phyloP scores from a whole-genome alignment of 2,113 vertebrate species.

The Regulus satrapa region DNA sequence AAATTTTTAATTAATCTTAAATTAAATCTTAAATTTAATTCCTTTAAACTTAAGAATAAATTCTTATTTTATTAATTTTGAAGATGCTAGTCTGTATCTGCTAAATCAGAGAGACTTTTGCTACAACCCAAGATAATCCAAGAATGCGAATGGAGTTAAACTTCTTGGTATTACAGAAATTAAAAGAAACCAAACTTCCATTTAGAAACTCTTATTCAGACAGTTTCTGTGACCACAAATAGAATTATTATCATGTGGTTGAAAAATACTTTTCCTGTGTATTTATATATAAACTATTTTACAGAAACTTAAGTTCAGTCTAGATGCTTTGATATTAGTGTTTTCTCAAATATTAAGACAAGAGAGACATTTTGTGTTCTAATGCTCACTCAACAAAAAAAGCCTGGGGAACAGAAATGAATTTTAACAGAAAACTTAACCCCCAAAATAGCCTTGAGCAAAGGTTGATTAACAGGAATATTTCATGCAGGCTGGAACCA shows the following conservation, averaged over 20 bases:
- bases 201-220: background rate
- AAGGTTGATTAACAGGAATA: background rate
- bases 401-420: background rate
- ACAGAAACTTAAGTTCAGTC: background rate
- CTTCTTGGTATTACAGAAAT: background rate
- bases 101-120: background rate
- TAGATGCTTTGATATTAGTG: background rate
- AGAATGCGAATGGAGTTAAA: background rate
- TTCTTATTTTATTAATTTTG: background rate
- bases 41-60: background rate
- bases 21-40: no score
- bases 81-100: background rate
- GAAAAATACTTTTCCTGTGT: background rate
- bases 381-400: background rate
- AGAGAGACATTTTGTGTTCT: background rate
- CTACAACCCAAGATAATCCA: background rate
- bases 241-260: background rate
- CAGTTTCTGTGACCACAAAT: background rate
- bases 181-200: background rate
- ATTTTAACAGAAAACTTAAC: background rate
- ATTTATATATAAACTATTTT: background rate
- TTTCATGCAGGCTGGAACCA: background rate
- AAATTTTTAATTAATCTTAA: no score
- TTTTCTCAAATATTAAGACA: background rate
- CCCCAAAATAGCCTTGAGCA: background rate